Base-by-base conservation (phyloP, 1,140 invertebrate species). In the Mamestra configurata region DNA sequence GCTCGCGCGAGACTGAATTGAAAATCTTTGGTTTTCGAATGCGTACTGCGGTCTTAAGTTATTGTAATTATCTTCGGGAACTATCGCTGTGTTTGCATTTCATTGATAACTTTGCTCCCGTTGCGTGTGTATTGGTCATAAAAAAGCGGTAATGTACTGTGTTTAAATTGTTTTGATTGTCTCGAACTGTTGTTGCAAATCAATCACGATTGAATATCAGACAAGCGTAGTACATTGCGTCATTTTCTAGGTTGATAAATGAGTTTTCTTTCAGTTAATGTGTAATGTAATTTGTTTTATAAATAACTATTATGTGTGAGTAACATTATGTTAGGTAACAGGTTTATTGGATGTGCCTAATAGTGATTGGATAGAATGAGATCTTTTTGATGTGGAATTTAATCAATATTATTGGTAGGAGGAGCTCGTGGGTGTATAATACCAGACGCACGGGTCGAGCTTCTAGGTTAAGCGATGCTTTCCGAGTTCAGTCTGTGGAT, bases 1-100 rank as follows among this genome's bases (percentile, higher is more conserved):
- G 70, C 79, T 82, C 79, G 88, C 90, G 88, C 79, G 83, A 76
- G 61, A 92, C 90, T 92, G 86, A 81, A 49, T 61, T 80, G 31
- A 76, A 53, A 57, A 40, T 46, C 55, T 64, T 64, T 46, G 70
- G 18, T 31, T 79, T 51, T 73, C 57, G 57, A 66, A 66, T 18
- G 22, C 10, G 11, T 51, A 78, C 51, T 46, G 24, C 0, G 27
- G 5, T 49, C 68, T 31, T 68, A 70, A 70, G 61, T 77, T 68
- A 11, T 4, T 18, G 37, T 37, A 13, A 7, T 24, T 35, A 18
- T 27, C 24, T 77, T 24, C 13, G 13, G 22, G 71, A 22, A 20
- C 13, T 80, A 72, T 77, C 27, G 40, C 49, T 27, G 5, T 70
- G n/a, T 40, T 4, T 49, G 5, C 6, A 53, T 27, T 79, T n/a